Conservation (phyloP, 35 echinoderm and acorn worm species). For the Lytechinus pictus region DNA sequence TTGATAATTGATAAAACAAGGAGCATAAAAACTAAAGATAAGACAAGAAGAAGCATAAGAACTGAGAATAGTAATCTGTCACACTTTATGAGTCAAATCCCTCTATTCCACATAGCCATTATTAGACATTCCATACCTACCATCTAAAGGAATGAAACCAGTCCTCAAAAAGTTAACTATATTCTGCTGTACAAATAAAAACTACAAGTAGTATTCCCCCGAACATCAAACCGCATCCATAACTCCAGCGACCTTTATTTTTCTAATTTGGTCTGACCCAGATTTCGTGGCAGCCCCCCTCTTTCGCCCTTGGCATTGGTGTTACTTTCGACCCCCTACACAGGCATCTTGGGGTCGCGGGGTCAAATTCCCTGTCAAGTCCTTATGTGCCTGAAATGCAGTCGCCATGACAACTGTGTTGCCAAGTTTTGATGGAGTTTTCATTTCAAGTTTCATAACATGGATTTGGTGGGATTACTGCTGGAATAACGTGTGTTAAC, state of each 20-base stretch:
- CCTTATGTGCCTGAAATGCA: neutral
- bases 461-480: constrained; percentile 3
- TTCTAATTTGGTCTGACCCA: constrained; percentile 43
- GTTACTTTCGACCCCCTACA: constrained; percentile 44
- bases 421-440: constrained; percentile 14
- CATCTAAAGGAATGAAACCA: neutral
- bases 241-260: neutral
- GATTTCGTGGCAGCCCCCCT: neutral
- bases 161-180: neutral
- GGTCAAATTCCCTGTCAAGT: constrained; percentile 9
- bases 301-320: constrained; percentile 50
- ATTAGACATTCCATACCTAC: too few relatives aligned
- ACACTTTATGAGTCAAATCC: too few relatives aligned
- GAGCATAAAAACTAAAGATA: too few relatives aligned
- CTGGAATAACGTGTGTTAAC: neutral
- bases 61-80: too few relatives aligned
- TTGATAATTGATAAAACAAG: too few relatives aligned
- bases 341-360: constrained; percentile 15
- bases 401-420: neutral
- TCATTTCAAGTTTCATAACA: constrained; percentile 20
- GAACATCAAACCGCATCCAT: neutral
- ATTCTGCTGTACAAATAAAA: neutral
- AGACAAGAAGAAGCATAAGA: too few relatives aligned
- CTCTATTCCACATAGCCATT: too few relatives aligned
- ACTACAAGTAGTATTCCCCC: neutral